phyloP scores from a whole-genome alignment of 1,140 invertebrate species.

The Phymastichus coffea region DNA sequence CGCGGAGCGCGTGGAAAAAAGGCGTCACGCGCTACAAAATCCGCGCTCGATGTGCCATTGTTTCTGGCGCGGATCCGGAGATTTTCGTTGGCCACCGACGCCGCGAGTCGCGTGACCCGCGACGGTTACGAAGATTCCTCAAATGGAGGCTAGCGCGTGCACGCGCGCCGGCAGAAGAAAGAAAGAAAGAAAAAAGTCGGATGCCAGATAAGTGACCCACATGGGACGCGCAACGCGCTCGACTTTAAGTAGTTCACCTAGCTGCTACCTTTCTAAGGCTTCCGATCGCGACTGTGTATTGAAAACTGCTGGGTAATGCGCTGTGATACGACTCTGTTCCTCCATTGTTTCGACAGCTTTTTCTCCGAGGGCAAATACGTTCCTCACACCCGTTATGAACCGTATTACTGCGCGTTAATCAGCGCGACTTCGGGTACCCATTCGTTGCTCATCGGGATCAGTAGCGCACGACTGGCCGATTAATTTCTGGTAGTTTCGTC shows the following conservation, averaged over 20 bases:
- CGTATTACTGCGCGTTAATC: too few relatives aligned
- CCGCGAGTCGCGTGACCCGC: constrained; percentile 1
- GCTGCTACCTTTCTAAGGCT: constrained; percentile 22
- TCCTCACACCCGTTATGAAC: too few relatives aligned
- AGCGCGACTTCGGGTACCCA: too few relatives aligned
- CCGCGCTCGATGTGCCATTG: not conserved
- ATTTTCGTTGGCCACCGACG: too few relatives aligned
- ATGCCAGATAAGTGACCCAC: constrained; percentile 33
- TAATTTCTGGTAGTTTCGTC: too few relatives aligned
- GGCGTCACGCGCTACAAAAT: constrained; percentile 12
- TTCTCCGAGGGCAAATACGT: too few relatives aligned
- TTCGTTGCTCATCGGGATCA: too few relatives aligned
- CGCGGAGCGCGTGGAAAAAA: too few relatives aligned
- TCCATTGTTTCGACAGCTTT: too few relatives aligned
- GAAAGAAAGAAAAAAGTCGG: constrained; percentile 31
- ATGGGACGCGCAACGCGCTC: constrained; percentile 21
- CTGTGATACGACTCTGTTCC: constrained; percentile 15
- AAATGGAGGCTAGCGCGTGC: not conserved
- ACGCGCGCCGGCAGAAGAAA: not conserved
- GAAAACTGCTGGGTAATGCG: not conserved
- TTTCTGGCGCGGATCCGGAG: not conserved
- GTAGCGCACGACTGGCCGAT: too few relatives aligned
- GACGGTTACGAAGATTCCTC: not conserved
- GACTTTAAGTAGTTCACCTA: constrained; percentile 32
- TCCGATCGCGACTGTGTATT: constrained; percentile 20